Conservation (phyloP, 2,797 vertebrate species). For the Holocentrus rufus region DNA sequence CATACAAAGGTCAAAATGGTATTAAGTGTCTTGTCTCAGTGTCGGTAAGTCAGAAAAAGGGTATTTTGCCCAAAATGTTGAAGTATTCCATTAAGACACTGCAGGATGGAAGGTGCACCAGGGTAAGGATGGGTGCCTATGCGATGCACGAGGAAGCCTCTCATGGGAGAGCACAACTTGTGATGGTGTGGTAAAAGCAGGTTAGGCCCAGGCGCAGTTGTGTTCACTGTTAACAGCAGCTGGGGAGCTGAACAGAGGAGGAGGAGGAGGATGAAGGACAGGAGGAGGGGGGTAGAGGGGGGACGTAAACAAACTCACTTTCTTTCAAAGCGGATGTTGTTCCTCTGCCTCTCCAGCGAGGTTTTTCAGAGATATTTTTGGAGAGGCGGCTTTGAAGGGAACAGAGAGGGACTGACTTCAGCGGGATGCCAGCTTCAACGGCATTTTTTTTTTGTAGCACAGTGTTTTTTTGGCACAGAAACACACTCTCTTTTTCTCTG, state of each 20-base stretch:
- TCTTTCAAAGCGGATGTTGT: conserved; percentile 27
- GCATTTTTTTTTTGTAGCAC: conserved; percentile 19
- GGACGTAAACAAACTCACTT: conserved; percentile 46
- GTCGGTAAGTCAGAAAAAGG: too few relatives aligned
- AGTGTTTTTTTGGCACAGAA: neutral
- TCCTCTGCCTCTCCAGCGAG: conserved; percentile 35
- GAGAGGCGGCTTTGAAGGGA: conserved; percentile 32
- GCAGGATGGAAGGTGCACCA: conserved; percentile 34
- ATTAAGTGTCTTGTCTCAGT: too few relatives aligned
- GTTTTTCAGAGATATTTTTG: conserved; percentile 43
- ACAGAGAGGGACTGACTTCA: conserved; percentile 38
- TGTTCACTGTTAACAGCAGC: conserved; percentile 48
- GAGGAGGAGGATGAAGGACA: conserved; percentile 26
- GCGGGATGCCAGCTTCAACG: too few relatives aligned
- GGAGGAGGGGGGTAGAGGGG: neutral
- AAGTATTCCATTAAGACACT: conserved; percentile 14
- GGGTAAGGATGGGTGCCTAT: conserved; percentile 16
- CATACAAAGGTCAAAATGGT: too few relatives aligned
- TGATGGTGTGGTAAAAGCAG: conserved; percentile 24
- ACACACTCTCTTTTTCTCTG: neutral
- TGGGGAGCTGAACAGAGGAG: conserved; percentile 41
- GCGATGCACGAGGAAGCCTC: conserved; percentile 34
- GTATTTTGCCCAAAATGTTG: too few relatives aligned
- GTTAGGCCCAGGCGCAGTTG: neutral
- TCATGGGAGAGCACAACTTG: conserved; percentile 26